phyloP scores from a whole-genome alignment of 1,140 invertebrate genomes.

The Drosophila pectinifera region DNA sequence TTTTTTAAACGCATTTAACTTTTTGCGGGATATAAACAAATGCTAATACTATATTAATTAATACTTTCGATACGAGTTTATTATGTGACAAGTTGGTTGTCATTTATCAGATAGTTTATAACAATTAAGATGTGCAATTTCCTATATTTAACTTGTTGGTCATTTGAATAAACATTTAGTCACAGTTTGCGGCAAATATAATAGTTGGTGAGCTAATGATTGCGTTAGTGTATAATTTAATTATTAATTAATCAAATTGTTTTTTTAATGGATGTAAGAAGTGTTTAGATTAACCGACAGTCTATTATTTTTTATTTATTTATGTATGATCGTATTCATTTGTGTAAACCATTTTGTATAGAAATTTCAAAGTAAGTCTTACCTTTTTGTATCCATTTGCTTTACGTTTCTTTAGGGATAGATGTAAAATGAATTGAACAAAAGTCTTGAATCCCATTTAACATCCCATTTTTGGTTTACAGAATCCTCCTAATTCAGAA shows the following conservation, averaged over 20 bases:
- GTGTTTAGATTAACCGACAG: neutral
- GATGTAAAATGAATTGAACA: neutral
- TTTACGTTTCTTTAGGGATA: neutral
- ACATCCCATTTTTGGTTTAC: slow-evolving; percentile 56
- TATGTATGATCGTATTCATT: neutral
- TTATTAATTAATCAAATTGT: neutral
- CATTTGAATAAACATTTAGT: slow-evolving; percentile 8
- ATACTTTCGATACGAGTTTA: slow-evolving; percentile 6
- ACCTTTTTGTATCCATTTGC: too few species aligned
- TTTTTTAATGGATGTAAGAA: neutral
- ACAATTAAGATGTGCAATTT: neutral
- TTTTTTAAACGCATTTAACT: neutral
- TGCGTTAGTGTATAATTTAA: neutral
- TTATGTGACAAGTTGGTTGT: slow-evolving; percentile 4
- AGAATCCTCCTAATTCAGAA: slow-evolving; percentile 96
- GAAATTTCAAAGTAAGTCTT: neutral
- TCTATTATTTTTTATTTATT: neutral
- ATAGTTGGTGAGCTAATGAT: neutral
- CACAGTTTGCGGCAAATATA: slow-evolving; percentile 8
- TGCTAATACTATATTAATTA: neutral
- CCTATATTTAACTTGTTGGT: too few species aligned
- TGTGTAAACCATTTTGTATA: neutral
- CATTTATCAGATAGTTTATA: neutral
- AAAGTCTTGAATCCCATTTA: neutral
- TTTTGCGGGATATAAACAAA: neutral